Evolutionary conservation across 2,888 invertebrate genomes (phyloP).

Genomic region (Lepidonotus clava): DNA sequence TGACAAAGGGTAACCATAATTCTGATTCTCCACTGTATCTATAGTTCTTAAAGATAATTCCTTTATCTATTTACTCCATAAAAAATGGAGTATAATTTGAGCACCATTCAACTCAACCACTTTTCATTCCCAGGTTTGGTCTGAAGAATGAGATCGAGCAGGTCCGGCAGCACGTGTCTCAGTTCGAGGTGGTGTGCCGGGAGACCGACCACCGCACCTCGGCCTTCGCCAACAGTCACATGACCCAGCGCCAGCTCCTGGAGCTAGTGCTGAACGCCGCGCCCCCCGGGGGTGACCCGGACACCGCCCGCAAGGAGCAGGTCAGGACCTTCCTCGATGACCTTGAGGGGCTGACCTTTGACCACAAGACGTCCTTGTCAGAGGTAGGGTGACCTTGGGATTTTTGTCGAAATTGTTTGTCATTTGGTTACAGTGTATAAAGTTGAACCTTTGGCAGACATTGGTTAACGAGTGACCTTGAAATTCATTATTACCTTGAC

Average conservation of each 20-base stretch:
- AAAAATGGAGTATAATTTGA: too few species aligned
- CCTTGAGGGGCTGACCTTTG: slow-evolving; percentile 28
- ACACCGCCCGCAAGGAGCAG: slow-evolving; percentile 14
- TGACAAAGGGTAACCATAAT: too few species aligned
- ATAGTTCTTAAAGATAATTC: too few species aligned
- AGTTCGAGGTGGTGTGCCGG: slow-evolving; percentile 44
- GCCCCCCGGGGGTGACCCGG: background rate
- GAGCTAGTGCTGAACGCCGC: background rate
- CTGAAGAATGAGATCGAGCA: slow-evolving; percentile 45
- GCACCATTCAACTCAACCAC: too few species aligned
- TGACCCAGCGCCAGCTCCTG: slow-evolving; percentile 33
- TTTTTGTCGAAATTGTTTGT: too few species aligned
- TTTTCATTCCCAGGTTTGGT: slow-evolving; percentile 9
- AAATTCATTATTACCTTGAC: too few species aligned
- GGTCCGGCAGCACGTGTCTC: slow-evolving; percentile 46
- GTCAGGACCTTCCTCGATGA: slow-evolving; percentile 12
- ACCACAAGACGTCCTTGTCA: slow-evolving; percentile 33
- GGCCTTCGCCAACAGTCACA: slow-evolving; percentile 33
- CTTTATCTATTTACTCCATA: too few species aligned
- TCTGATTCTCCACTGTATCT: too few species aligned
- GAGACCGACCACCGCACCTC: slow-evolving; percentile 25
- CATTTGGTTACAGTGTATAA: too few species aligned
- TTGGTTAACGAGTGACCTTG: too few species aligned
- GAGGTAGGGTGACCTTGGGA: too few species aligned
- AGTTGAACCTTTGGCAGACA: too few species aligned